phyloP scores from a whole-genome alignment of 2,888 invertebrate genomes.

The Eupelmus urozonus region DNA sequence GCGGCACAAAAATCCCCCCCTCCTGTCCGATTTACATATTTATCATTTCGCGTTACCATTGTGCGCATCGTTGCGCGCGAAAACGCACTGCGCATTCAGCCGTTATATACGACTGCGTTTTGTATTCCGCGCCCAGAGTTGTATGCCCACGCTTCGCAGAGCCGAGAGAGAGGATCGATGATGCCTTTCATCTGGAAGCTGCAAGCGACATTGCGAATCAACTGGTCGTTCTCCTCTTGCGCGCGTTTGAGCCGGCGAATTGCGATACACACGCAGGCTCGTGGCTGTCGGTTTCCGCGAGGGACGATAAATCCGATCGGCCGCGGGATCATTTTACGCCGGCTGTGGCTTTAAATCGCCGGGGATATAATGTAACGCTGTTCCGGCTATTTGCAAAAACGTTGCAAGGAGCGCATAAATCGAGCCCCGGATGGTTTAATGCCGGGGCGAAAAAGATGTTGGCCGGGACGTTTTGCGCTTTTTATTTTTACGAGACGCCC shows the following conservation, averaged over 20 bases:
- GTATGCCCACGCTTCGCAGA: slow-evolving; percentile 29
- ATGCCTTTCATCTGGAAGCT: slow-evolving; percentile 44
- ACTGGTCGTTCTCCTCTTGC: slow-evolving; percentile 38
- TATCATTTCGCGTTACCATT: slow-evolving; percentile 37
- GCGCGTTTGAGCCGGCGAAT: no score
- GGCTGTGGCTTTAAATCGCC: slow-evolving; percentile 58
- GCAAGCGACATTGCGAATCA: slow-evolving; percentile 45
- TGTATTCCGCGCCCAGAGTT: slow-evolving; percentile 9
- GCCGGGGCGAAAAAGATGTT: no score
- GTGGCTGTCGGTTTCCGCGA: slow-evolving; percentile 41
- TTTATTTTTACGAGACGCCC: no score
- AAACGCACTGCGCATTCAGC: slow-evolving; percentile 27
- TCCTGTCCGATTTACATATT: slow-evolving; percentile 23
- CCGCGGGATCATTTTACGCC: slow-evolving; percentile 54
- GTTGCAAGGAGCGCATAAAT: no score
- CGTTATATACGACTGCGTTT: slow-evolving; percentile 28
- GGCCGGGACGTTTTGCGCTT: no score
- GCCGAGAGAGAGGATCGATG: slow-evolving; percentile 48
- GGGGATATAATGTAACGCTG: background rate
- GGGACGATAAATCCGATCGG: slow-evolving; percentile 62
- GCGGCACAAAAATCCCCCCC: background rate
- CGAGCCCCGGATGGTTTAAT: no score
- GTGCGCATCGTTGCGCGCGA: background rate
- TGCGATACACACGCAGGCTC: background rate
- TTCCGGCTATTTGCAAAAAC: no score